Conservation (phyloP, 1,140 invertebrate species). For the silkworm (Bombyx mori) region DNA sequence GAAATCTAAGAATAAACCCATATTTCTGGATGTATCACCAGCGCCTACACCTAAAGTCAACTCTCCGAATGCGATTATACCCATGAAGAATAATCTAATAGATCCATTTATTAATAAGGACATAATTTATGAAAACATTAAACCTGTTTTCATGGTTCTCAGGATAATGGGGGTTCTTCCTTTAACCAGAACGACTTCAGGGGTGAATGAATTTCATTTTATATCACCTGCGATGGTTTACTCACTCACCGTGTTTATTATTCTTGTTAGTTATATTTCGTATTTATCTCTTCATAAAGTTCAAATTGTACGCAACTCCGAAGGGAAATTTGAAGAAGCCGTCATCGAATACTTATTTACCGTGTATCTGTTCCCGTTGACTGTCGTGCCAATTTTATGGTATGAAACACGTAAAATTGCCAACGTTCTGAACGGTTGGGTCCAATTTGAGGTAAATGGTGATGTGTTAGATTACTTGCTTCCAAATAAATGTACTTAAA, state of each 20-base stretch:
- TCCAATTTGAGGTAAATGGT: slow-evolving; percentile 72
- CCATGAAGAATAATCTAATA: slow-evolving; percentile 49
- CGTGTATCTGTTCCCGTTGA: slow-evolving; percentile 75
- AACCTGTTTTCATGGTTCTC: slow-evolving; percentile 72
- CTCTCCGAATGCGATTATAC: slow-evolving; percentile 37
- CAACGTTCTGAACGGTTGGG: slow-evolving; percentile 73
- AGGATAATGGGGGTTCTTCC: slow-evolving; percentile 74
- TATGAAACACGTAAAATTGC: slow-evolving; percentile 75
- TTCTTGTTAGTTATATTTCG: slow-evolving; percentile 67
- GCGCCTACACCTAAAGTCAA: slow-evolving; percentile 33
- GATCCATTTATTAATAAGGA: slow-evolving; percentile 51
- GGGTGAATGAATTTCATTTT: slow-evolving; percentile 62
- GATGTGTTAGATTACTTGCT: no score
- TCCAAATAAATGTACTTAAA: neutral
- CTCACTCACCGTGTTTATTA: slow-evolving; percentile 66
- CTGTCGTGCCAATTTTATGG: slow-evolving; percentile 74
- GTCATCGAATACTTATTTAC: slow-evolving; percentile 79
- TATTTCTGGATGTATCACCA: slow-evolving; percentile 55
- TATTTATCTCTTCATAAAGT: slow-evolving; percentile 75
- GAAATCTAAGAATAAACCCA: slow-evolving; percentile 45
- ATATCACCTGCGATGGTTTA: slow-evolving; percentile 72
- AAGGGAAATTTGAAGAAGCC: slow-evolving; percentile 78
- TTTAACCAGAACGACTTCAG: slow-evolving; percentile 57
- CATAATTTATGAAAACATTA: slow-evolving; percentile 73
- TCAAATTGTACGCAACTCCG: slow-evolving; percentile 71